A percentile compares a stretch with the other conserved stretches of the same genome.
These are phyloP conservation scores for Phyto melanocephala DNA, from an alignment of 2,888 invertebrate genomes.

Conservation along the genomic window DNA sequence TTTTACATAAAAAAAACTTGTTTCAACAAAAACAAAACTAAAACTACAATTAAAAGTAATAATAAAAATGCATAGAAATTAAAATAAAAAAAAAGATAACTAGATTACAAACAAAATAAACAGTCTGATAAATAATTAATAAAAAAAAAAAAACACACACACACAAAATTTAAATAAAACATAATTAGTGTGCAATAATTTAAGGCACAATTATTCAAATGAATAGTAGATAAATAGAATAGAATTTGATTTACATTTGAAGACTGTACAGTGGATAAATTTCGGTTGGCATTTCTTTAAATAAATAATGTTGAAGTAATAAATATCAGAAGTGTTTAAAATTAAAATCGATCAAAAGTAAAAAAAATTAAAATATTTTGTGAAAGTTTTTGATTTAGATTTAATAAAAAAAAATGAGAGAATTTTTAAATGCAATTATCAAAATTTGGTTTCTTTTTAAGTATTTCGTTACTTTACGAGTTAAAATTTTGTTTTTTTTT, in stretches of 20 bases:
- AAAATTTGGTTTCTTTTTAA: conserved; percentile 43
- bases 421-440: conserved; percentile 61
- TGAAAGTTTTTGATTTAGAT: neutral
- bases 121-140: conserved; percentile 12
- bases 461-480: conserved; percentile 23
- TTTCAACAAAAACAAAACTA: conserved; percentile 50
- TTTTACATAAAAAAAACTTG: conserved; percentile 26
- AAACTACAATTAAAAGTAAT: conserved; percentile 45
- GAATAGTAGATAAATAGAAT: neutral
- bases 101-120: conserved; percentile 32
- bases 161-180: conserved; percentile 20
- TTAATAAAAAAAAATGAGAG: conserved; percentile 5
- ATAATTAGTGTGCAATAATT: neutral
- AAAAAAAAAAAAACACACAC: no score
- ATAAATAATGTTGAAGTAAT: no score
- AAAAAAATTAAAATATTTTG: neutral
- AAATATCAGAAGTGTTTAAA: no score
- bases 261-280: conserved; percentile 14
- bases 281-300: neutral
- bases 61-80: conserved; percentile 27
- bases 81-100: conserved; percentile 20
- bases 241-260: neutral
- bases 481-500: conserved; percentile 9
- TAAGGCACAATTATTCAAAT: conserved; percentile 31
- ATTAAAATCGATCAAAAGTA: no score